Evolutionary conservation across 2,888 invertebrate genomes (phyloP).

Genomic region (Tryphoninae sp.): DNA sequence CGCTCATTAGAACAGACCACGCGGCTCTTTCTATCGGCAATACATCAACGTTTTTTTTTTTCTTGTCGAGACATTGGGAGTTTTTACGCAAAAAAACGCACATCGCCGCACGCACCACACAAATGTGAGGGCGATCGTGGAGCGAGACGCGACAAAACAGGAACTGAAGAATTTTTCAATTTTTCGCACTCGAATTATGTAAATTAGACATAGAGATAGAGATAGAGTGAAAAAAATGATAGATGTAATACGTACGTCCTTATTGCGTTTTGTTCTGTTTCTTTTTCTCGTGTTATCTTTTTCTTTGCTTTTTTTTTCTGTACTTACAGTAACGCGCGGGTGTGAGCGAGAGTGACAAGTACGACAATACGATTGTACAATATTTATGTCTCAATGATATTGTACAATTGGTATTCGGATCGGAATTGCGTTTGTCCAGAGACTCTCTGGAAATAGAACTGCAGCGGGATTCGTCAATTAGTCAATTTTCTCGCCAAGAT

Average conservation of each 20-base stretch:
- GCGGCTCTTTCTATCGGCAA: slow-evolving; percentile 48
- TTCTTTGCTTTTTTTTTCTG: slow-evolving; percentile 65
- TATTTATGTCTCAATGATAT: slow-evolving; percentile 79
- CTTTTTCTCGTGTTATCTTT: slow-evolving; percentile 63
- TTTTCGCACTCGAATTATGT: slow-evolving; percentile 76
- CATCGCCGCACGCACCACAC: slow-evolving; percentile 23
- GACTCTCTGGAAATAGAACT: slow-evolving; percentile 81
- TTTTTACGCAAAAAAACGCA: slow-evolving; percentile 9
- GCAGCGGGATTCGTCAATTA: slow-evolving; percentile 69
- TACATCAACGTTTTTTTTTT: slow-evolving; percentile 20
- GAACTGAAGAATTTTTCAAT: slow-evolving; percentile 66
- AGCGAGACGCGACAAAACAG: slow-evolving; percentile 15
- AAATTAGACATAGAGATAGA: slow-evolving; percentile 65
- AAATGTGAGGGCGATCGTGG: slow-evolving; percentile 19
- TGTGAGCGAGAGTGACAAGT: slow-evolving; percentile 79
- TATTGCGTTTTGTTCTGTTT: slow-evolving; percentile 67
- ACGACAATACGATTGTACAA: slow-evolving; percentile 79
- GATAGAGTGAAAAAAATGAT: slow-evolving; percentile 50
- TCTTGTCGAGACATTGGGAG: slow-evolving; percentile 19
- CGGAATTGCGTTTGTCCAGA: slow-evolving; percentile 81
- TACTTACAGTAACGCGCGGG: slow-evolving; percentile 81
- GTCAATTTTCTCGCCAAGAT: slow-evolving; percentile 51
- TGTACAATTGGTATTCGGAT: slow-evolving; percentile 79
- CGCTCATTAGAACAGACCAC: slow-evolving; percentile 61
- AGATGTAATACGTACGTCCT: slow-evolving; percentile 80